phyloP scores from a whole-genome alignment of 2,113 vertebrate species.

The Hemiscyllium ocellatum region DNA sequence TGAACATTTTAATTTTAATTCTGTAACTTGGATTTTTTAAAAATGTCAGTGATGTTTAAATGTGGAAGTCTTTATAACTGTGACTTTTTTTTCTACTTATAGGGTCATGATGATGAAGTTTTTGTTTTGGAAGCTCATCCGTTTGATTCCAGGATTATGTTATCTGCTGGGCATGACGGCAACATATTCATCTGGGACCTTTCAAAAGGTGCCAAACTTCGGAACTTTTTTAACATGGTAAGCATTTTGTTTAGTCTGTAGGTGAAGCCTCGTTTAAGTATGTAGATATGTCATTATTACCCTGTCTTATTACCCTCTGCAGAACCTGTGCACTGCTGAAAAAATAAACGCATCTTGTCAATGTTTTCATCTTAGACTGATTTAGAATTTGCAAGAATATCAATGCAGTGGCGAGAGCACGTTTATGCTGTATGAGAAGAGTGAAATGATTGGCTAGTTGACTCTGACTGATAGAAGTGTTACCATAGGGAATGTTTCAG shows the following conservation, averaged over 20 bases:
- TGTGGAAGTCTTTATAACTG: not conserved
- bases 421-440: too few species aligned
- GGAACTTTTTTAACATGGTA: conserved; percentile 98
- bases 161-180: conserved; percentile 93
- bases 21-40: not conserved
- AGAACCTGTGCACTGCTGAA: too few species aligned
- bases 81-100: not conserved
- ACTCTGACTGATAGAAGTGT: too few species aligned
- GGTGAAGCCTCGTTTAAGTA: not conserved
- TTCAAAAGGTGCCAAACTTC: conserved; percentile 83
- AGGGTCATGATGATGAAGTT: conserved; percentile 96
- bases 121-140: conserved; percentile 94
- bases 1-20: too few species aligned
- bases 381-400: too few species aligned
- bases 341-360: too few species aligned
- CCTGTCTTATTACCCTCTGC: too few species aligned
- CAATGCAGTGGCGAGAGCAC: too few species aligned
- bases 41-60: not conserved
- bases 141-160: conserved; percentile 86
- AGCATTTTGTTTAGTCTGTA: conserved; percentile 40
- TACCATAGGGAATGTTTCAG: too few species aligned
- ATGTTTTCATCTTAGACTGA: too few species aligned
- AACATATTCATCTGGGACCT: conserved; percentile 97
- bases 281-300: not conserved
- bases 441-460: too few species aligned